Conservation (phyloP, 2,888 invertebrate genomes). For the Norana najaformis region DNA sequence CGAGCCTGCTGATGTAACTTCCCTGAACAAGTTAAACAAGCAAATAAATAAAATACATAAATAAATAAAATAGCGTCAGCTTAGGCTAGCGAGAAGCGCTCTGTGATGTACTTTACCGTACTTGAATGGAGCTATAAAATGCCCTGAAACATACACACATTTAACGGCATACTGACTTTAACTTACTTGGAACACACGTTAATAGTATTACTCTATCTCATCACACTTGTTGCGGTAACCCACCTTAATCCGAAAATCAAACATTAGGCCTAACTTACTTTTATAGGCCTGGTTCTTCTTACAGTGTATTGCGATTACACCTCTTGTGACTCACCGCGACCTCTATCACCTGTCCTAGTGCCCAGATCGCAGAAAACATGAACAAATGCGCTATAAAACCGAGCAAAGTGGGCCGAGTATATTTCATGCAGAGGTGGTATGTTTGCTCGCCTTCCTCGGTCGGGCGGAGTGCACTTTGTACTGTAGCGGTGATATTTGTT, state of each 20-base stretch:
- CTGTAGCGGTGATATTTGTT: not conserved
- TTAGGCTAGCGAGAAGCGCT: no score
- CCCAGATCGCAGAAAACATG: not conserved
- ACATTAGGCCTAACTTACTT: not conserved
- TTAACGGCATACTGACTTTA: not conserved
- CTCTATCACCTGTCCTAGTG: not conserved
- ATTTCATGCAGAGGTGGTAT: not conserved
- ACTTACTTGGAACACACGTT: not conserved
- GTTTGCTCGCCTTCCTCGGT: not conserved
- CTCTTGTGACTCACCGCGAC: not conserved
- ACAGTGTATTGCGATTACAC: not conserved
- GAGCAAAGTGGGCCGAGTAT: not conserved
- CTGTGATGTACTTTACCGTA: not conserved
- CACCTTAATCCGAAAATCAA: not conserved
- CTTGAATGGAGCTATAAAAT: not conserved
- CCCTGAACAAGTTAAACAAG: no score
- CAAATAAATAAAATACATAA: no score
- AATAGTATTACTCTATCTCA: not conserved
- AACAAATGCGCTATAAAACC: not conserved
- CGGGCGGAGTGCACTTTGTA: not conserved
- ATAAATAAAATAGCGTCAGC: no score
- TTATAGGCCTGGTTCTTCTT: no score
- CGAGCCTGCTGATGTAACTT: no score
- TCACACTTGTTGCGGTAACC: not conserved
- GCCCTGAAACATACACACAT: not conserved